Percentiles rank a stretch among this genome's conserved stretches.
Evolutionary conservation across 92 coral and sea anemone genomes (phyloP).

Genomic region (Umimayanthus chanpuru): DNA sequence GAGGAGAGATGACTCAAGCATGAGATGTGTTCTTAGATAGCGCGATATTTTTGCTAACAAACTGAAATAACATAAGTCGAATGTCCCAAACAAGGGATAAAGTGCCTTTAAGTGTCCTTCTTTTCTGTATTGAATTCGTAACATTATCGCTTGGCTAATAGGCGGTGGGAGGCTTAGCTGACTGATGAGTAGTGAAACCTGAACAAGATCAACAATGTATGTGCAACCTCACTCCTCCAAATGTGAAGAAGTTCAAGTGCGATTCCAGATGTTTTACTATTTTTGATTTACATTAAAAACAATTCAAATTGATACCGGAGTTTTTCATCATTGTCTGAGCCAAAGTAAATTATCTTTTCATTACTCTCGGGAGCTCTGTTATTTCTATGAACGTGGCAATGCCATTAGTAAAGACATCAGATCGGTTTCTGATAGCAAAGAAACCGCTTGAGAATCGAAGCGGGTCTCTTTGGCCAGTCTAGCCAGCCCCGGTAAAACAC

Average conservation of each 20-base stretch:
- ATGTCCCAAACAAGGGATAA: conserved; percentile 50
- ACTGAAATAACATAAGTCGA: conserved; percentile 16
- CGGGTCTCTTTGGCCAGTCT: not conserved
- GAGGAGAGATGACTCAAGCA: conserved; percentile 27
- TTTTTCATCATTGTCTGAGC: conserved; percentile 37
- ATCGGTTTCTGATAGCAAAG: conserved; percentile 21
- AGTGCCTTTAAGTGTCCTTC: not conserved
- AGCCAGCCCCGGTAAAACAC: conserved; percentile 15
- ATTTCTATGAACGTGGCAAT: conserved; percentile 39
- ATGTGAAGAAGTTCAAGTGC: not conserved
- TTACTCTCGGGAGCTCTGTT: conserved; percentile 14
- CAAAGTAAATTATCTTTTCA: conserved; percentile 35
- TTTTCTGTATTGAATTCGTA: not conserved
- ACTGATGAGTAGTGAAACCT: not conserved
- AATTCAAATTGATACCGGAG: conserved; percentile 23
- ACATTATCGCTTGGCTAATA: conserved; percentile 14
- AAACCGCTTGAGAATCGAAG: not conserved
- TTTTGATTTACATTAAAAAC: conserved; percentile 44
- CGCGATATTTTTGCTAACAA: conserved; percentile 45
- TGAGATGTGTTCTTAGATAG: conserved; percentile 19
- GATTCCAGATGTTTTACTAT: conserved; percentile 19
- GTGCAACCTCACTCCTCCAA: not conserved
- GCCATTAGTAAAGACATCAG: conserved; percentile 34
- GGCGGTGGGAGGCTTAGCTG: not conserved
- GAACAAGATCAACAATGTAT: conserved; percentile 9